Base-by-base conservation (phyloP, 2,888 invertebrate species). In the Caenorhabditis parvicauda region DNA sequence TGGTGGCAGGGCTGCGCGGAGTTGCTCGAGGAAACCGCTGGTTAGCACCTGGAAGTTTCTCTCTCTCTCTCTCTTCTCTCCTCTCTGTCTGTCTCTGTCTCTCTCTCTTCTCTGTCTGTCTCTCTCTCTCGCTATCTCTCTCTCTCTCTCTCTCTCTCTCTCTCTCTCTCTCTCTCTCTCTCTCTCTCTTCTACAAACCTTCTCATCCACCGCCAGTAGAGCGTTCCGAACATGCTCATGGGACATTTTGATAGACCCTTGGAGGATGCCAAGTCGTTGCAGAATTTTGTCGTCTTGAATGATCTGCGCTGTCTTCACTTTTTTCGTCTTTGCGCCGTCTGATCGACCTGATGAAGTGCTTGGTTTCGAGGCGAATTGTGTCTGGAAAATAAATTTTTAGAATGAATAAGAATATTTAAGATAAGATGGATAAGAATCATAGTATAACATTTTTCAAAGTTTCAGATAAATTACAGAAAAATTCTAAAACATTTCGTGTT, bases 1-100 rank as follows among this genome's bases (percentile, higher is more conserved):
- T 3, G 89, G 89, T 0, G 98, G 96, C 65, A 96, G 86, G 82
- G 92, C 92, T 84, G 91, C 86, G 80, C 95, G 89, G 14, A 98
- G 85, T 74, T 93, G 88, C 81, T 94, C 91, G 9, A 96, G 83
- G 42, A 93, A 88, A 74, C 88, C 90, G n/a, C 89, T 89, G 0
- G 89, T 89, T 44, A 98, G 85, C 29, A n/a, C n/a, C n/a, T n/a
- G n/a, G n/a, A n/a, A n/a, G n/a, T n/a, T n/a, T n/a, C n/a, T n/a
- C n/a, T n/a, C n/a, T n/a, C n/a, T n/a, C n/a, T n/a, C n/a, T n/a
- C n/a, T n/a, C n/a, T n/a, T n/a, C n/a, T n/a, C n/a, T n/a, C n/a
- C n/a, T n/a, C n/a, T n/a, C n/a, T n/a, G n/a, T n/a, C n/a, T n/a
- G n/a, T n/a, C n/a, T n/a, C n/a, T n/a, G n/a, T n/a, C n/a, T n/a